Evolutionary conservation across 2,888 invertebrate genomes (phyloP).

Genomic region (Lycia hirtaria): DNA sequence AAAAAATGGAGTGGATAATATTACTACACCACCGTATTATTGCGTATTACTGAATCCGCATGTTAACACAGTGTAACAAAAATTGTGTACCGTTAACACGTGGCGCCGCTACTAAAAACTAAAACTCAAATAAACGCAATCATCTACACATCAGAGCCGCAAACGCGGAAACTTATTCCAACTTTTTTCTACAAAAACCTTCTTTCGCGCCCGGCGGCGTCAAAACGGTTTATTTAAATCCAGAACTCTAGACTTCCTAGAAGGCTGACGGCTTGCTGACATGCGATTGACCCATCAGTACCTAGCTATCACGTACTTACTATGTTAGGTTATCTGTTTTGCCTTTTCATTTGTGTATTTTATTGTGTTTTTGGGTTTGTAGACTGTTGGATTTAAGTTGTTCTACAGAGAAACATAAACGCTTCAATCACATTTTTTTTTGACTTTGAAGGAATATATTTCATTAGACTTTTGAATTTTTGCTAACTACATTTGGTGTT

Average conservation of each 20-base stretch:
- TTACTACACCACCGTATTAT: too few relatives aligned
- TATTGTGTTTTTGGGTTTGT: conserved; percentile 8
- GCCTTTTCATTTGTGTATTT: conserved; percentile 27
- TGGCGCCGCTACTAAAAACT: neutral
- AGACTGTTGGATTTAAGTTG: neutral
- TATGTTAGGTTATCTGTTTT: conserved; percentile 14
- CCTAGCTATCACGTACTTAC: neutral
- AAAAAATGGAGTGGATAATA: too few relatives aligned
- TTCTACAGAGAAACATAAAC: too few relatives aligned
- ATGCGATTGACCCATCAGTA: conserved; percentile 54
- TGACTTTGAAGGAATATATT: too few relatives aligned
- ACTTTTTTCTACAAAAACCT: conserved; percentile 12
- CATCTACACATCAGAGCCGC: neutral
- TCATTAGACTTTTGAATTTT: neutral
- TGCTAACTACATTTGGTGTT: neutral
- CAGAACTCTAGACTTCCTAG: conserved; percentile 45
- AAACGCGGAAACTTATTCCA: conserved; percentile 6
- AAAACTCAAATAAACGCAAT: conserved; percentile 8
- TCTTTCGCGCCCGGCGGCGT: conserved; percentile 30
- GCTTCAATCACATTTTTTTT: too few relatives aligned
- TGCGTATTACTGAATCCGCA: too few relatives aligned
- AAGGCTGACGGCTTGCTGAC: conserved; percentile 45
- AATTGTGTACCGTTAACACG: too few relatives aligned
- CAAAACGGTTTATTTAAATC: conserved; percentile 43
- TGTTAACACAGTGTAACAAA: too few relatives aligned